Conservation (phyloP, 2,888 invertebrate genomes). For the Stenodema calcarata region DNA sequence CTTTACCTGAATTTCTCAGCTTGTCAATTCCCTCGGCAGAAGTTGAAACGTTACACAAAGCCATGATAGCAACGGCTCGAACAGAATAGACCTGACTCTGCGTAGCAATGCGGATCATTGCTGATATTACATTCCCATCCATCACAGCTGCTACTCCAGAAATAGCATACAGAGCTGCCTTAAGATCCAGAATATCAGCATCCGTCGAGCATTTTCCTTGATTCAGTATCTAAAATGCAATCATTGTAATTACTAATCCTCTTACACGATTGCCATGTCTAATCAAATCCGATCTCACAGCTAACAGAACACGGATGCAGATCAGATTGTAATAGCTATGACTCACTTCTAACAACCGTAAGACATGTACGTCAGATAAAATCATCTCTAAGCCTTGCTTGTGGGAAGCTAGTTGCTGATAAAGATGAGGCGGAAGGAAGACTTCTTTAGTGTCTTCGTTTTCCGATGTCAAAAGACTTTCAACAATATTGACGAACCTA, state of each 20-base stretch:
- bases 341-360: constrained; percentile 62
- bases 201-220: constrained; percentile 69
- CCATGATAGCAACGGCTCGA: constrained; percentile 87
- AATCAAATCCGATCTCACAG: no score
- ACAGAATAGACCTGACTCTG: constrained; percentile 84
- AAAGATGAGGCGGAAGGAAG: constrained; percentile 77
- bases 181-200: constrained; percentile 77
- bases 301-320: neutral
- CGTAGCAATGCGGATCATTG: constrained; percentile 72
- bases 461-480: constrained; percentile 77
- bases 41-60: constrained; percentile 83
- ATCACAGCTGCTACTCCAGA: constrained; percentile 51
- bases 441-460: constrained; percentile 62
- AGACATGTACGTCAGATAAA: constrained; percentile 65
- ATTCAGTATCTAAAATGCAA: constrained; percentile 60
- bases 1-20: constrained; percentile 61
- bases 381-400: constrained; percentile 67
- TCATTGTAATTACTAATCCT: no score
- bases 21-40: constrained; percentile 83
- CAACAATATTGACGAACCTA: constrained; percentile 86
- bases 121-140: constrained; percentile 57
- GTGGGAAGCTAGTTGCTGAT: constrained; percentile 82
- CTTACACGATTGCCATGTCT: no score
- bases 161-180: constrained; percentile 88
- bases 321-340: neutral